Base-by-base conservation (phyloP, 2,888 invertebrate genomes). In the Drosophila atroscutellata region DNA sequence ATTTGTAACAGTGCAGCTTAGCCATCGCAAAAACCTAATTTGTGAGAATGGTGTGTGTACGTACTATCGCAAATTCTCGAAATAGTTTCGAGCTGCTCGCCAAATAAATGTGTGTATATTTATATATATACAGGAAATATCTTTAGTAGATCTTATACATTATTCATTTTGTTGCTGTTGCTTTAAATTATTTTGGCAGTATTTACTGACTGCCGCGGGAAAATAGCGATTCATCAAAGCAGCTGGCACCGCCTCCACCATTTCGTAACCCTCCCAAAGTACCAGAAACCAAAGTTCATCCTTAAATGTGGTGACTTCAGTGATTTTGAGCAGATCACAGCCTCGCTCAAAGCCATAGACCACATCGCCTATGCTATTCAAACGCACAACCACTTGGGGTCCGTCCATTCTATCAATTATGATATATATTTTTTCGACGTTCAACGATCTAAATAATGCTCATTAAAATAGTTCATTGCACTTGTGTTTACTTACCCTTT, bases 341-440 rank as follows among this genome's bases (percentile, higher is more conserved):
- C 66, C 66, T 4, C 42, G 26, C 7, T 66, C 45, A 28, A 8
- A 66, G 24, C 66, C 66, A 36, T 66, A 66, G 0, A 32, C 8
- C 8, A 47, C 45, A 36, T 66, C 6, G 13, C 66, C 54, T 0
- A n/a, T 2, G 24, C 13, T 54, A 45, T 54, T 28, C 24, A 65
- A 4, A 13, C 30, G 66, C 2, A 66, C 45, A 9, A 13, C 66
- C 15, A 54, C 54, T 36, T 54, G 8, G 8, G 45, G 65, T 45
- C 65, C 45, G 9, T 65, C 24, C 66, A 66, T 65, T 9, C n/a
- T 24, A 24, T 24, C 24, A 15, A 9, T 9, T 30, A 15, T 13
- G 8, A 49, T 45, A 1, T 24, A 13, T 24, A 20, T 15, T 8
- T 45, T 24, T 45, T 7, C 9, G 18, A 18, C 18, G 18, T 5